Evolutionary conservation across 2,888 invertebrate species (phyloP).

Genomic region (Tetramorium bicarinatum): DNA sequence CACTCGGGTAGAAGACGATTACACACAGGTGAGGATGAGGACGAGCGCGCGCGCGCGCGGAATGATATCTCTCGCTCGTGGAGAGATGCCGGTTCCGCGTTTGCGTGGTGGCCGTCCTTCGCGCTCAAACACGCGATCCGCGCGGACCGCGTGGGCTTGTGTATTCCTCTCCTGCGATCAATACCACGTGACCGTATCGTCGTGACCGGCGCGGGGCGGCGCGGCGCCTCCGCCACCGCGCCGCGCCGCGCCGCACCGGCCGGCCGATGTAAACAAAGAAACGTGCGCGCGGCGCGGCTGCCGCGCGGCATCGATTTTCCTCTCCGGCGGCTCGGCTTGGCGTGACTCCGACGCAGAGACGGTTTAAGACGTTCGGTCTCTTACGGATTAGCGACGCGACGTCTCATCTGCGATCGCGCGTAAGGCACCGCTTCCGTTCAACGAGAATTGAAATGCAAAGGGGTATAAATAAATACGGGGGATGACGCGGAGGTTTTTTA

Average conservation of each 20-base stretch:
- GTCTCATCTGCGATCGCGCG: background rate
- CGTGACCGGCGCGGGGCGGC: slow-evolving; percentile 64
- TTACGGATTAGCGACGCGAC: background rate
- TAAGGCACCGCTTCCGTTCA: no score
- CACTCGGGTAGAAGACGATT: background rate
- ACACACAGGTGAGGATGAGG: background rate
- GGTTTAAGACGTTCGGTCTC: slow-evolving; percentile 32
- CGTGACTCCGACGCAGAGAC: slow-evolving; percentile 44
- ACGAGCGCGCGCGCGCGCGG: background rate
- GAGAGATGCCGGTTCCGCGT: slow-evolving; percentile 33
- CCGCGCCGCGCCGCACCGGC: slow-evolving; percentile 31
- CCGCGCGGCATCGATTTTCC: slow-evolving; percentile 73
- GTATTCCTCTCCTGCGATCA: slow-evolving; percentile 69
- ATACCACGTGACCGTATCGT: slow-evolving; percentile 76
- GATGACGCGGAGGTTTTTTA: background rate
- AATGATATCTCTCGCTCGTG: background rate
- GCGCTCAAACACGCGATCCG: slow-evolving; percentile 58
- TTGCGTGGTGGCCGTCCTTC: slow-evolving; percentile 35
- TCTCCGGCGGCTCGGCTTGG: slow-evolving; percentile 22
- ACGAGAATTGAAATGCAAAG: background rate
- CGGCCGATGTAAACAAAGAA: slow-evolving; percentile 85
- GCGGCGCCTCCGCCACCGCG: background rate
- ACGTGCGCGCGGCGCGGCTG: slow-evolving; percentile 81
- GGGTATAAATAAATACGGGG: background rate
- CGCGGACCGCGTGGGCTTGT: slow-evolving; percentile 58